Evolutionary conservation across 1,140 invertebrate genomes (phyloP), one percentile per base, ranked within the genome.

Genomic region (Zophobas atratus): DNA sequence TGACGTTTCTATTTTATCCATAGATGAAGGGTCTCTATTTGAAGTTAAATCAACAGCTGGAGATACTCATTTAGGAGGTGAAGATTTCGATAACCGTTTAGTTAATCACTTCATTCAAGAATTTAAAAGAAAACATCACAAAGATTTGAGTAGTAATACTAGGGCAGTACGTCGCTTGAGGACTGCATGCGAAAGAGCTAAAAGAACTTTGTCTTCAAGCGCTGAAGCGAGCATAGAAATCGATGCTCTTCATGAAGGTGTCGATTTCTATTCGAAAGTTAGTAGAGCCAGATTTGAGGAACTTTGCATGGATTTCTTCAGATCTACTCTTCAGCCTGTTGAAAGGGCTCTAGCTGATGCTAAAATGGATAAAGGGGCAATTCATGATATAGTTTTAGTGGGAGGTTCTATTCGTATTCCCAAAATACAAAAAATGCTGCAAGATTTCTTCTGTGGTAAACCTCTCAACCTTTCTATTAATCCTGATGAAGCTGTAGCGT

Each of bases 181-280:
- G 76, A 94, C 93, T 1, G 92, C 93, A 32, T 94, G 92, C 84
- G 94, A 95, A 88, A 89, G 89, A 84, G 91, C 92, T 1, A 93
- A 93, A 84, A 87, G 92, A 77, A 92, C 91, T 0, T 80, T 93
- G 4, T 93, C 92, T 0, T 92, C 91, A 0, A 91, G 90, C 82
- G 91, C 91, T 0, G 91, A 92, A 87, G 92, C 92, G 0, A 93
- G 89, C 81, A 84, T 95, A 77, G 93, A 94, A 88, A 92, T 94
- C 53, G 93, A 94, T 85, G 92, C 93, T 1, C 84, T 95, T n/a
- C 90, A 91, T 77, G 93, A 94, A 76, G 93, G 93, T 6, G 90
- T 94, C 38, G 96, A 97, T 84, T 97, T 96, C 85, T 96, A 96
- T 87, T 94, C 95, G 0, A 95, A 92, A 84, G 92, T 97, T 33